Conservation (phyloP, 2,888 invertebrate species). For the Tachina lurida region DNA sequence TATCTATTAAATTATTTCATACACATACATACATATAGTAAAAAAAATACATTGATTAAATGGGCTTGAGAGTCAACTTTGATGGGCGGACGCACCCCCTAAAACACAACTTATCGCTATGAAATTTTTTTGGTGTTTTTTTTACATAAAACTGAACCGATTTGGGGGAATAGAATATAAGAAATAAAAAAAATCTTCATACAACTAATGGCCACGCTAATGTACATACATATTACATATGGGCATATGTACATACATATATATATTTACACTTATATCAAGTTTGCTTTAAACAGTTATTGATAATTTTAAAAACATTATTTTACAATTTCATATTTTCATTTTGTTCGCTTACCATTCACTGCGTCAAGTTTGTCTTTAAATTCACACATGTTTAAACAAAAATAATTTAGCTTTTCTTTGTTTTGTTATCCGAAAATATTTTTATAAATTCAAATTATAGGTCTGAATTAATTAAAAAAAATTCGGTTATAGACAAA, state of each 20-base stretch:
- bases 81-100: too few species aligned
- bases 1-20: too few species aligned
- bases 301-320: background rate
- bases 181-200: too few species aligned
- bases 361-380: slow-evolving; percentile 64
- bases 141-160: too few species aligned
- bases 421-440: slow-evolving; percentile 23
- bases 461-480: background rate
- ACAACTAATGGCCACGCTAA: too few species aligned
- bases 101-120: too few species aligned
- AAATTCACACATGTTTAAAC: slow-evolving; percentile 73
- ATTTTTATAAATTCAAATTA: background rate
- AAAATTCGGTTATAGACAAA: background rate
- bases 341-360: slow-evolving; percentile 62
- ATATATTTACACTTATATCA: background rate
- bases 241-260: background rate
- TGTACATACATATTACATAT: too few species aligned
- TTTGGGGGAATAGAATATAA: too few species aligned
- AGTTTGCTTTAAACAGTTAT: background rate
- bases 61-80: too few species aligned
- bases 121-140: too few species aligned
- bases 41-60: too few species aligned
- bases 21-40: too few species aligned
- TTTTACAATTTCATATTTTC: background rate
- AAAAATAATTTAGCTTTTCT: background rate